phyloP scores from a whole-genome alignment of 2,113 vertebrate species.

The Python bivittatus region DNA sequence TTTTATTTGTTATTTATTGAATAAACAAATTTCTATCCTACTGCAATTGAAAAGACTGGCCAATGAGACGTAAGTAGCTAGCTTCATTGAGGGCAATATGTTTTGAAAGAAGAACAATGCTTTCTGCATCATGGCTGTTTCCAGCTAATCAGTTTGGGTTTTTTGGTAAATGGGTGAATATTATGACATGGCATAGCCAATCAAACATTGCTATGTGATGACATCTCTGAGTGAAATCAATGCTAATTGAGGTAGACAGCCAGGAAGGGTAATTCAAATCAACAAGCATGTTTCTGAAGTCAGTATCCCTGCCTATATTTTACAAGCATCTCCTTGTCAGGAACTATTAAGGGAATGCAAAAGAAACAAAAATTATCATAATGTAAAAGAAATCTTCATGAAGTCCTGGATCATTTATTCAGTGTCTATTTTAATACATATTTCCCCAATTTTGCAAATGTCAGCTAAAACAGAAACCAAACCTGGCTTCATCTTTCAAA shows the following conservation, averaged over 20 bases:
- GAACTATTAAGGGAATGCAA: background rate
- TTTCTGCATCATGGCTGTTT: background rate
- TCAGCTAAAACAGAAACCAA: no score
- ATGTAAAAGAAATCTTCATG: background rate
- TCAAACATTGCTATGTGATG: background rate
- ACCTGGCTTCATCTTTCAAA: no score
- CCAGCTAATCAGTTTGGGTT: background rate
- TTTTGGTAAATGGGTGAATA: background rate
- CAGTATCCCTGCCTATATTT: background rate
- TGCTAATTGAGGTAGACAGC: background rate
- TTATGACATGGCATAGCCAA: background rate
- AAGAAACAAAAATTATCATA: background rate
- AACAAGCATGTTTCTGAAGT: background rate
- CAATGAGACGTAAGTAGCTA: background rate
- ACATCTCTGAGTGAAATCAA: background rate
- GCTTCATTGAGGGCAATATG: background rate
- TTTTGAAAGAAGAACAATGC: background rate
- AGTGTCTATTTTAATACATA: background rate
- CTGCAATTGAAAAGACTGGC: no score
- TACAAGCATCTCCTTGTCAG: background rate
- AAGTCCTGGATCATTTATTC: background rate
- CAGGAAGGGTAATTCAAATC: background rate
- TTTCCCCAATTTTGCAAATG: no score
- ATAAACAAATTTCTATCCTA: no score
- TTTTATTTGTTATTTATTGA: no score